Evolutionary conservation across 2,888 invertebrate species (phyloP).

Genomic region (Eupithecia subumbrata): DNA sequence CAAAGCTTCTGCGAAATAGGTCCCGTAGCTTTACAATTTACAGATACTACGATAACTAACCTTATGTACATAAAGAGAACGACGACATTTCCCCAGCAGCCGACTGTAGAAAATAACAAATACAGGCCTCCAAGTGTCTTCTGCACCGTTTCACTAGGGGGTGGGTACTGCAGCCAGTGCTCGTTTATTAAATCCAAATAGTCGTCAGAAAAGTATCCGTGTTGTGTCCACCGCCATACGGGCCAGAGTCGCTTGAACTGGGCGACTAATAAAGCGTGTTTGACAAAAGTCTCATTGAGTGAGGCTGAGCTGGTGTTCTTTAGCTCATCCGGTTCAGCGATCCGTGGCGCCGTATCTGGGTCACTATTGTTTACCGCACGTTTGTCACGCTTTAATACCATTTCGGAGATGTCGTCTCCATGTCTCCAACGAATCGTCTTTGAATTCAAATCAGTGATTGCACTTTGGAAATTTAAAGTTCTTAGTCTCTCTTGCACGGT

Average conservation of each 20-base stretch:
- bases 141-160: slow-evolving; percentile 84
- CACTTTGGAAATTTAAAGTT: slow-evolving; percentile 35
- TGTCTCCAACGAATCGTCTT: slow-evolving; percentile 40
- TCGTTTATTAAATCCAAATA: slow-evolving; percentile 85
- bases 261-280: slow-evolving; percentile 60
- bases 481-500: slow-evolving; percentile 21
- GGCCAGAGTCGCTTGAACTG: slow-evolving; percentile 74
- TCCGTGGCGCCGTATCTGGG: slow-evolving; percentile 47
- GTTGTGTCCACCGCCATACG: slow-evolving; percentile 76
- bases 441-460: slow-evolving; percentile 34
- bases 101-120: slow-evolving; percentile 85
- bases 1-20: not conserved
- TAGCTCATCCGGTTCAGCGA: slow-evolving; percentile 46
- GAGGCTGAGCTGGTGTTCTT: slow-evolving; percentile 52
- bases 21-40: not conserved
- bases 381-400: slow-evolving; percentile 47
- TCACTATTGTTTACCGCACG: slow-evolving; percentile 47
- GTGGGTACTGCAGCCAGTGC: slow-evolving; percentile 89
- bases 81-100: slow-evolving; percentile 88
- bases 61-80: slow-evolving; percentile 89
- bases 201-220: slow-evolving; percentile 84
- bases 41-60: slow-evolving; percentile 71
- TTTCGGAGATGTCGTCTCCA: slow-evolving; percentile 42
- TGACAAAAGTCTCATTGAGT: slow-evolving; percentile 50
- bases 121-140: slow-evolving; percentile 86